These are phyloP conservation scores for Philonicus albiceps DNA, from an alignment of 2,888 invertebrate species.

Conservation along the genomic window DNA sequence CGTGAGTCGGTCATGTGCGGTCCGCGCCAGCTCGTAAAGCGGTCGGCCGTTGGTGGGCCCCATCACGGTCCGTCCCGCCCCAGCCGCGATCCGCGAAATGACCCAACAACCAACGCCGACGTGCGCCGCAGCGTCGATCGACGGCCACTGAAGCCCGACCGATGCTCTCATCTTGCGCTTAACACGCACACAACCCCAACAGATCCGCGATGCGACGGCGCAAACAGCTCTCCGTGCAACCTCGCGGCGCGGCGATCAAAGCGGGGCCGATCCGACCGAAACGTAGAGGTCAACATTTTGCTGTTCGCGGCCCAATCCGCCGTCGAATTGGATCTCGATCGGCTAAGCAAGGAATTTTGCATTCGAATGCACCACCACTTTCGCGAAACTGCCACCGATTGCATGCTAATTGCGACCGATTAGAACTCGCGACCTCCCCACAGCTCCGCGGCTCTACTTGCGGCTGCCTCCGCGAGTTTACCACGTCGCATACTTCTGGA, in stretches of 20 bases:
- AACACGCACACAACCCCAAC: neutral
- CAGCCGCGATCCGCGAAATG: neutral
- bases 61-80: neutral
- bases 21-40: neutral
- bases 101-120: neutral
- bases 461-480: neutral
- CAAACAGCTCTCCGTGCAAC: neutral
- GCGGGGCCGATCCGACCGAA: neutral
- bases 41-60: neutral
- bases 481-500: slow-evolving; percentile 33
- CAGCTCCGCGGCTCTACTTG: neutral
- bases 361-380: neutral
- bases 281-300: slow-evolving; percentile 26
- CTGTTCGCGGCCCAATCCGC: neutral
- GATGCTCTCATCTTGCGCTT: neutral
- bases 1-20: neutral
- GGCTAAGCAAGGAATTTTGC: neutral
- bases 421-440: neutral
- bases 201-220: neutral
- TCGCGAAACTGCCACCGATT: neutral
- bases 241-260: slow-evolving; percentile 1
- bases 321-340: neutral
- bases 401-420: slow-evolving; percentile 32
- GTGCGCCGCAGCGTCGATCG: neutral
- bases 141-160: neutral